phyloP scores from a whole-genome alignment of 2,113 vertebrate species.

The Thinocorus orbignyianus region DNA sequence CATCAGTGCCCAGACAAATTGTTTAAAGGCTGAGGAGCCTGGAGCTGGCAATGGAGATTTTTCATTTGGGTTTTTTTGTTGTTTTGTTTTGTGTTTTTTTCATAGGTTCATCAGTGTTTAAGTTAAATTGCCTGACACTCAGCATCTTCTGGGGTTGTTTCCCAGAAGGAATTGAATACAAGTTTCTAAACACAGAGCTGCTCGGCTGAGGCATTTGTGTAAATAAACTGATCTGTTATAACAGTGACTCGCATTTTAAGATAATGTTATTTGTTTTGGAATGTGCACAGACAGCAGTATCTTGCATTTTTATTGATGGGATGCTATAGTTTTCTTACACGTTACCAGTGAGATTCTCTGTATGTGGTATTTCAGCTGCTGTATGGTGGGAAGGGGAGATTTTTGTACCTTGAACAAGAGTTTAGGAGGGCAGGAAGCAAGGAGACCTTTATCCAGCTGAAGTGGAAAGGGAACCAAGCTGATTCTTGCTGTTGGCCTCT shows the following conservation, averaged over 20 bases:
- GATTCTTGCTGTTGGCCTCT: not conserved
- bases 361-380: not conserved
- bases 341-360: not conserved
- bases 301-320: not conserved
- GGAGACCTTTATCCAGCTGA: not conserved
- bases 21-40: not conserved
- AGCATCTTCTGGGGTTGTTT: not conserved
- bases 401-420: not conserved
- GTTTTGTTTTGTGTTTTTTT: not conserved
- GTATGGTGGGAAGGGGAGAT: not conserved
- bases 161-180: not conserved
- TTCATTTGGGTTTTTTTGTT: not conserved
- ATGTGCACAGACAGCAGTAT: not conserved
- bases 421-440: not conserved
- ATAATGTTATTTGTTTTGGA: conserved; percentile 24
- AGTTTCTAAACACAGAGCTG: not conserved
- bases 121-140: not conserved
- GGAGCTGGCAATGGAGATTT: not conserved
- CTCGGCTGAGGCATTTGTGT: not conserved
- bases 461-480: not conserved
- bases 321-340: not conserved
- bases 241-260: not conserved
- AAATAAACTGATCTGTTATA: conserved; percentile 3
- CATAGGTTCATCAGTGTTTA: not conserved
- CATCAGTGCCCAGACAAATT: not conserved